A percentile compares a stretch with the other conserved stretches of the same genome.
These are phyloP conservation scores for Hyposoter didymator DNA, from an alignment of 2,888 invertebrate genomes.

Conservation along the genomic window DNA sequence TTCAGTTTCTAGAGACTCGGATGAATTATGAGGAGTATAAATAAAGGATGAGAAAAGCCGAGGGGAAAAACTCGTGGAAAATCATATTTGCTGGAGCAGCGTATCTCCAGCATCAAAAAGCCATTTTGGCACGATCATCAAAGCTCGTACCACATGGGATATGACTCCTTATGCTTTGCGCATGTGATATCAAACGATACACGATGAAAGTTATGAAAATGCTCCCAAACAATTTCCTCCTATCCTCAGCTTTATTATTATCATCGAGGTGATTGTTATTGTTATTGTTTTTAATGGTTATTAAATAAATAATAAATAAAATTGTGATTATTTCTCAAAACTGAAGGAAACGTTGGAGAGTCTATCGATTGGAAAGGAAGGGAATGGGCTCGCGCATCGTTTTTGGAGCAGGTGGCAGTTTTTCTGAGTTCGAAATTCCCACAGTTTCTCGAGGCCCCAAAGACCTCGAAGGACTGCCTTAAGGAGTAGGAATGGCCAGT, in stretches of 20 bases:
- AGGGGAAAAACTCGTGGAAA: conserved; percentile 60
- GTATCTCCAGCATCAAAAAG: conserved; percentile 18
- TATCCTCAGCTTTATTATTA: not conserved
- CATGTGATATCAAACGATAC: not conserved
- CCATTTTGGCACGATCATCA: conserved; percentile 26
- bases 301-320: not conserved
- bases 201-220: conserved; percentile 12
- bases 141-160: conserved; percentile 25
- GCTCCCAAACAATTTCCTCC: not conserved
- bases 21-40: conserved; percentile 25
- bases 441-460: too few relatives aligned
- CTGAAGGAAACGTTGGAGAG: not conserved
- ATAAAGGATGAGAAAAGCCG: conserved; percentile 8
- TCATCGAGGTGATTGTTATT: not conserved
- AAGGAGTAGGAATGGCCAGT: too few relatives aligned
- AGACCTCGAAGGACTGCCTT: too few relatives aligned
- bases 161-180: not conserved
- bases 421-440: too few relatives aligned
- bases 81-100: conserved; percentile 32
- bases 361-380: not conserved
- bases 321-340: not conserved
- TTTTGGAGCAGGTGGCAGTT: too few relatives aligned
- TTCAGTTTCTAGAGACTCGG: not conserved
- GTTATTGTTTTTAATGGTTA: not conserved
- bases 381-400: too few relatives aligned